Base-by-base conservation (phyloP, 2,797 vertebrate genomes). In the Spinus pinus region DNA sequence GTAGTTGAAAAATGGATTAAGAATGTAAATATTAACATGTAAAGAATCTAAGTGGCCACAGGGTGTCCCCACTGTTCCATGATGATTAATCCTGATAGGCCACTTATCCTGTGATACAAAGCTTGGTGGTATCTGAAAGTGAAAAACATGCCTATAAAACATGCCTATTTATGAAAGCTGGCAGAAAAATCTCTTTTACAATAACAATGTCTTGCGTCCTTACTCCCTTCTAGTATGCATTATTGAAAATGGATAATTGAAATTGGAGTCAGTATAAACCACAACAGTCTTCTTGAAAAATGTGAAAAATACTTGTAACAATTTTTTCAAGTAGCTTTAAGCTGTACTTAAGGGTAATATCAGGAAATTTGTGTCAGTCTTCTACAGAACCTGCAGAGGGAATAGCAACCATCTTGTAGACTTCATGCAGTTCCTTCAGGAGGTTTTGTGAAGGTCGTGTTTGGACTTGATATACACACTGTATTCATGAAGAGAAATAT, bases 51-150 rank as follows among this genome's bases (percentile, higher is more conserved):
- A 74, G 35, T 62, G 91, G 72, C 97, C 97, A 96, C 97, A 90
- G 61, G 96, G 80, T 96, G 96, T 96, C 97, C 86, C 84, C 93
- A 91, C 93, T 95, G 92, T 95, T 93, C 96, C 84, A 75, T 7
- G 21, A 20, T 73, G 75, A 41, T 72, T 19, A 33, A 24, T 67
- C 49, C 37, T 16, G 8, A 9, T 46, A 19, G 27, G 15, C 12
- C 57, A 15, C 65, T 94, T 56, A 42, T 51, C 7, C 66, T 44
- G 28, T 21, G 18, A 37, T 31, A 30, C 37, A 56, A 90, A 37
- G 30, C 62, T 87, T 24, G 50, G 44, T 77, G 25, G 7, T 70
- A 31, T 75, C 65, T 53, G 22, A 75, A 56, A 60, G 22, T 79
- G 33, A 62, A 78, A 67, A 83, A 30, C 56, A 81, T 14, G 46